These are phyloP conservation scores for Chelidonichthys spinosus DNA, from an alignment of 2,797 vertebrate species.

Conservation along the genomic window DNA sequence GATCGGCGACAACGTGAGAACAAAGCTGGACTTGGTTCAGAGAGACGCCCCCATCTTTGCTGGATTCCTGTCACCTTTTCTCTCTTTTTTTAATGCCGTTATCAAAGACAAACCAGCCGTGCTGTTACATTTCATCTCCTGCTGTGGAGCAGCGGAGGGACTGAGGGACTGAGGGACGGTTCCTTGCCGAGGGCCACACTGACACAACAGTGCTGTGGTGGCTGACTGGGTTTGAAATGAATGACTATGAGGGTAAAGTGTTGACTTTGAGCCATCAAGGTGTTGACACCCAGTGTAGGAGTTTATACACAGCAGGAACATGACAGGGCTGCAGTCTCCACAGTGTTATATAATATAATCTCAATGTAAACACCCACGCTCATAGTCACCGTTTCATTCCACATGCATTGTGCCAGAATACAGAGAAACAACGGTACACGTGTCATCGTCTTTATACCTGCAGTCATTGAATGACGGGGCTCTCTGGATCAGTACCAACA, in stretches of 20 bases:
- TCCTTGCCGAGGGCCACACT: not conserved
- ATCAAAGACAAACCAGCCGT: not conserved
- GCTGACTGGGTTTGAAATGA: not conserved
- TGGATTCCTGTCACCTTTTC: constrained; percentile 13
- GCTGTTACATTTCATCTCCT: not conserved
- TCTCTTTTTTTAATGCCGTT: not conserved
- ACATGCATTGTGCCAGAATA: not conserved
- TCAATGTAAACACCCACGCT: not conserved
- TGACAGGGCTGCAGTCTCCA: not conserved
- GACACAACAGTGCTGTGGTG: not conserved
- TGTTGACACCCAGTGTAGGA: not conserved
- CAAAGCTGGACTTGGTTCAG: constrained; percentile 52
- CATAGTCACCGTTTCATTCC: not conserved
- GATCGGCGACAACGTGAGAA: not conserved
- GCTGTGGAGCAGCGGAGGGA: constrained; percentile 23
- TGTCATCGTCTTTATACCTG: not conserved
- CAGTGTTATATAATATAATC: not conserved
- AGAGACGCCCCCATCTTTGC: not conserved
- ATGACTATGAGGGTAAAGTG: not conserved
- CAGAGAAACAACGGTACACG: not conserved
- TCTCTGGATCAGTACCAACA: not conserved
- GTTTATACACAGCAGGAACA: not conserved
- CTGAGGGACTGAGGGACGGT: not conserved
- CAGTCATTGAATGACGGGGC: not conserved
- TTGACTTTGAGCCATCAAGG: not conserved